Evolutionary conservation across 2,797 vertebrate genomes (phyloP).

Genomic region (Scyliorhinus canicula): DNA sequence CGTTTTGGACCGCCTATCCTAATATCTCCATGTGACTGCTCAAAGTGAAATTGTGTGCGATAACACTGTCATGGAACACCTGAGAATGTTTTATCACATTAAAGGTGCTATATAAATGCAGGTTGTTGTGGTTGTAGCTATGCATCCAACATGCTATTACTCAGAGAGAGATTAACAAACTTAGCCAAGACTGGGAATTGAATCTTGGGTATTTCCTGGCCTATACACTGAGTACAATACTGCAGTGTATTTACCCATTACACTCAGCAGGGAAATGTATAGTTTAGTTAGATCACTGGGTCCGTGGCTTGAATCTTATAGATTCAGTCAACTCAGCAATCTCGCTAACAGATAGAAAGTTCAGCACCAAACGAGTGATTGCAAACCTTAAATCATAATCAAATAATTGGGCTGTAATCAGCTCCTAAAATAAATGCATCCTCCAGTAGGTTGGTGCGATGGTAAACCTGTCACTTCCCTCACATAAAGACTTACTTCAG

Average conservation of each 20-base stretch:
- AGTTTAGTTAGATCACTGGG: neutral
- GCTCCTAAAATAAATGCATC: neutral
- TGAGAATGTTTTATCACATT: neutral
- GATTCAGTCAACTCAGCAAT: neutral
- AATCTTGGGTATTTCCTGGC: neutral
- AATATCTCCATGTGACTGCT: neutral
- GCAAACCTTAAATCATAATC: slow-evolving; percentile 13
- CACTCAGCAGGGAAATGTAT: neutral
- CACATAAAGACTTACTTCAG: neutral
- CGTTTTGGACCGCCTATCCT: neutral
- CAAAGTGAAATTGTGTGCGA: neutral
- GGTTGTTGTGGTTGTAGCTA: neutral
- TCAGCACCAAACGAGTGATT: neutral
- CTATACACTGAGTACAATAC: neutral
- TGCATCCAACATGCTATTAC: neutral
- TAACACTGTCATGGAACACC: neutral
- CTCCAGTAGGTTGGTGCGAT: neutral
- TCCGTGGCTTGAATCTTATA: neutral
- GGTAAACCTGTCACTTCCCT: neutral
- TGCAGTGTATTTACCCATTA: neutral
- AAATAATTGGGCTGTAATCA: neutral
- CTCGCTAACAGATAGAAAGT: neutral
- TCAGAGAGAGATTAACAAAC: neutral
- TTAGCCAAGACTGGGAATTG: neutral
- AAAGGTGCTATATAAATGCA: neutral